Percentiles rank a stretch among this genome's conserved stretches.
These are phyloP conservation scores for Phthorimaea operculella DNA, from an alignment of 1,140 invertebrate species.

Conservation along the genomic window DNA sequence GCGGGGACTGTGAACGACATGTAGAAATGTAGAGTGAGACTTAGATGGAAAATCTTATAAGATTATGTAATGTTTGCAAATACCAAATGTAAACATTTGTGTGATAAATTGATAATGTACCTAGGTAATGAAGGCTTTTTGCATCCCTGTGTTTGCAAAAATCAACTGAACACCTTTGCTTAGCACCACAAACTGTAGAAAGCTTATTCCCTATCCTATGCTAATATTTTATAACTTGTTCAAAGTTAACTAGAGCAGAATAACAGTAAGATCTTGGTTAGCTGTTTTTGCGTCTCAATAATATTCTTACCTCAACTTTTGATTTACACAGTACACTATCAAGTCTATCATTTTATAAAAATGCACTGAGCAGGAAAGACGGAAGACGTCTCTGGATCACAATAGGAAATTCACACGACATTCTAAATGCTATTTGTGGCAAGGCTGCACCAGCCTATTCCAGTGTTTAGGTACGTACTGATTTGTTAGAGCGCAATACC, in stretches of 20 bases:
- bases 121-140: no score
- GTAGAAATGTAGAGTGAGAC: no score
- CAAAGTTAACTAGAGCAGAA: no score
- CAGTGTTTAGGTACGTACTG: slow-evolving; percentile 1
- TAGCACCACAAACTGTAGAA: no score
- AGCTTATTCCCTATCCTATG: no score
- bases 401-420: slow-evolving; percentile 4
- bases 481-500: slow-evolving; percentile 1
- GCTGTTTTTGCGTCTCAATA: no score
- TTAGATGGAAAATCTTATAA: background rate
- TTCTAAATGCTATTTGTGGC: slow-evolving; percentile 5
- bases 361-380: slow-evolving; percentile 2
- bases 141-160: no score
- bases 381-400: slow-evolving; percentile 3
- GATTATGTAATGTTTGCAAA: background rate
- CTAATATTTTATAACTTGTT: no score
- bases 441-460: background rate
- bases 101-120: no score
- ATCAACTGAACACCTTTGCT: no score
- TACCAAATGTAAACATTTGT: background rate
- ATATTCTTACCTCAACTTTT: no score
- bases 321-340: background rate
- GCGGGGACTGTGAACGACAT: background rate
- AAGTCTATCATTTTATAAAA: slow-evolving; percentile 5
- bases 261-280: no score